Evolutionary conservation across 2,797 vertebrate genomes (phyloP), one percentile per base, ranked within the genome.

Genomic region (Micrastur ruficollis): DNA sequence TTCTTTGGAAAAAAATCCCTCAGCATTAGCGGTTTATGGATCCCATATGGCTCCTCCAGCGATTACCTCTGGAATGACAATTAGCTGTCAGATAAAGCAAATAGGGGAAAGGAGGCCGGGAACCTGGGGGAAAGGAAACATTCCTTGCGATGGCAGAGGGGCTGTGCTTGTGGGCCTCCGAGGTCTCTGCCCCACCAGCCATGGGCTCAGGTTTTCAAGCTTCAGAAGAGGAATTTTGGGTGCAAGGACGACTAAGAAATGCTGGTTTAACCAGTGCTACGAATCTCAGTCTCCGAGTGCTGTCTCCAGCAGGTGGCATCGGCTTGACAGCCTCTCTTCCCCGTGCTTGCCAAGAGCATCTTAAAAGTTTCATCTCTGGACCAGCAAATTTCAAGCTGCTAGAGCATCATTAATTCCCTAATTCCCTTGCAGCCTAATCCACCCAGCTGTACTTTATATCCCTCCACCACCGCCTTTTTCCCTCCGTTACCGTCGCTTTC

Each of bases 241-340:
- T 12, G 14, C 22, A 47, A 13, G 55, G 46, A 26, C 0, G 0
- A 38, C 34, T 8, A 14, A 86, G 52, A 61, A 26, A 44, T 14
- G 25, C 1, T 0, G 7, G 6, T 50, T 89, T 66, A 65, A 26
- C 5, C 1, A 1, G 11, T 31, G 61, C 61, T 0, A 7, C 50
- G 47, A 36, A 55, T 80, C 49, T 40, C 5, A 1, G 21, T 38
- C 40, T 86, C 72, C 0, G 0, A 36, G 62, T 34, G 49, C 61
- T 71, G 47, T 34, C 59, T 95, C 92, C 93, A 95, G 90, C 76
- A 94, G 90, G 90, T 89, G 95, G 73, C 95, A 96, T 86, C 40
- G 90, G 44, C 83, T 92, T 1, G 0, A 56, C 46, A 52, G 78
- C 47, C 76, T 18, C 86, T 71, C 63, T 62, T 31, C 55, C 46